Conservation (phyloP, 2,888 invertebrate species). For the Athalia rosae region DNA sequence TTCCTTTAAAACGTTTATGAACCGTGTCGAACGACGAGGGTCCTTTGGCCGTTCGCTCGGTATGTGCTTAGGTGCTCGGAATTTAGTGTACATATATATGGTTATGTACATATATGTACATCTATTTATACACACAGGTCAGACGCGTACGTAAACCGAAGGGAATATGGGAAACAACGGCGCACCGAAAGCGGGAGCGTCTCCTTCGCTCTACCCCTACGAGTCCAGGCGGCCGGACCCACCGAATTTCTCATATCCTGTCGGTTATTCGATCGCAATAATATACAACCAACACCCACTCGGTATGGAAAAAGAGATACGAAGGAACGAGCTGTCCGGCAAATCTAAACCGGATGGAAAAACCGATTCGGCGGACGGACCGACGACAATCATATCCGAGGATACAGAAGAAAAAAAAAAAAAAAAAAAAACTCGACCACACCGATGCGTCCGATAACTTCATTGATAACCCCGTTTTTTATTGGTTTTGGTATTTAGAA, state of each 20-base stretch:
- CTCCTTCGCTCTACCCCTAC: neutral
- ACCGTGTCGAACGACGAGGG: slow-evolving; percentile 62
- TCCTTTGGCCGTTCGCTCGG: neutral
- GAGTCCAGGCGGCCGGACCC: slow-evolving; percentile 34
- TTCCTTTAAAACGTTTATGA: slow-evolving; percentile 73
- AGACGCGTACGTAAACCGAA: too few species aligned
- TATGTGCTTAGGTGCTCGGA: neutral
- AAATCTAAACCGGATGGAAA: too few species aligned
- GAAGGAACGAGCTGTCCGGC: neutral
- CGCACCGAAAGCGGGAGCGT: too few species aligned
- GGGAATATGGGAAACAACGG: too few species aligned
- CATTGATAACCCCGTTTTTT: too few species aligned
- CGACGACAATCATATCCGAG: neutral
- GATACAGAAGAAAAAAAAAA: too few species aligned
- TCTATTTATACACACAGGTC: too few species aligned
- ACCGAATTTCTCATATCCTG: slow-evolving; percentile 35
- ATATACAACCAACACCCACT: too few species aligned
- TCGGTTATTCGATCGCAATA: neutral
- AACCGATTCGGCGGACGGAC: neutral
- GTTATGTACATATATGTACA: too few species aligned
- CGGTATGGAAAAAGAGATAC: slow-evolving; percentile 3
- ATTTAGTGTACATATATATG: too few species aligned
- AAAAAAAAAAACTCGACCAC: neutral
- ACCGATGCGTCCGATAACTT: too few species aligned
- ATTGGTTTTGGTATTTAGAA: too few species aligned